Conservation (phyloP, 2,797 vertebrate species). For the Yasuhikotakia modesta region DNA sequence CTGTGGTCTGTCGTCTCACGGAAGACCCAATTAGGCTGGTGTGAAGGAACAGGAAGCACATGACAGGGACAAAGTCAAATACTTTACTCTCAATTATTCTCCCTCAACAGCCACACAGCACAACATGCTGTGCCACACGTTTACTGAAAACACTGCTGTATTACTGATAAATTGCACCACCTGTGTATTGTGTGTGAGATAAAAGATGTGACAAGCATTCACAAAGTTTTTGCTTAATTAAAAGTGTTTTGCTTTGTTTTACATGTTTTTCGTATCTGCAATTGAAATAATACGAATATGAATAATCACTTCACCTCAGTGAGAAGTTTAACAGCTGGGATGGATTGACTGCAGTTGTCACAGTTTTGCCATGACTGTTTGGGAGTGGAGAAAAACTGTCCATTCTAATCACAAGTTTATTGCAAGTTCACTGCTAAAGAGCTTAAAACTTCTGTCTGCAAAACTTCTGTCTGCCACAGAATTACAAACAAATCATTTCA, state of each 20-base stretch:
- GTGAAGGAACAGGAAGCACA: constrained; percentile 55
- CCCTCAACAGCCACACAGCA: constrained; percentile 22
- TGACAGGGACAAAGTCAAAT: constrained; percentile 56
- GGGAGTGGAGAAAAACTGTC: neutral
- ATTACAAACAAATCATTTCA: neutral
- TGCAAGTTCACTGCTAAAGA: neutral
- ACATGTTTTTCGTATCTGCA: too few species aligned
- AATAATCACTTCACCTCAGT: neutral
- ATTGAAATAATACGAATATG: neutral
- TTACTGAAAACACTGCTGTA: constrained; percentile 4
- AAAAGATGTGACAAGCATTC: neutral
- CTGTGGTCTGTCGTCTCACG: constrained; percentile 52
- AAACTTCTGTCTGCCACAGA: neutral
- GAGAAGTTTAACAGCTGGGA: neutral
- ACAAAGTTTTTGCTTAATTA: neutral
- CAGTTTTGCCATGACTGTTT: neutral
- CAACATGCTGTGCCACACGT: neutral
- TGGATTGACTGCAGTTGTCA: too few species aligned
- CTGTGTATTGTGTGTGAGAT: neutral
- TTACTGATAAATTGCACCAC: neutral
- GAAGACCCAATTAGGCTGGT: constrained; percentile 61
- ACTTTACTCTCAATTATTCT: constrained; percentile 53
- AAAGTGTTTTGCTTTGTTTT: too few species aligned
- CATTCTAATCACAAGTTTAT: neutral
- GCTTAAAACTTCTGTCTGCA: neutral